Evolutionary conservation across 2,797 vertebrate species (phyloP), one percentile per base, ranked within the genome.

Genomic region (Crenichthys baileyi): DNA sequence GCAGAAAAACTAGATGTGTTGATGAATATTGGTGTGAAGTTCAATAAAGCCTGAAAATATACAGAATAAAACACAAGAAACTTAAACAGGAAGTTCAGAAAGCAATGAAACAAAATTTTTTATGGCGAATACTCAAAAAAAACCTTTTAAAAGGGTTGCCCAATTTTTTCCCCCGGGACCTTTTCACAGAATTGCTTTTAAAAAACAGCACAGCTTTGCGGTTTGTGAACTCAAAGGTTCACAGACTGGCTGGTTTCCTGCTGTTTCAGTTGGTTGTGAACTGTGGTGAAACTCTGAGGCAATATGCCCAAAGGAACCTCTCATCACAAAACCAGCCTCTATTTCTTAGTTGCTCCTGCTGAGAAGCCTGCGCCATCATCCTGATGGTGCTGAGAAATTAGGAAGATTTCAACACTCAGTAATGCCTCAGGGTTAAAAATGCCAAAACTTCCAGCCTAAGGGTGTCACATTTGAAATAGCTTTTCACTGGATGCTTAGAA

Each of bases 401-500:
- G 39, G 63, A 58, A 46, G 51, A 82, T 77, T 73, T 76, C 13
- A 82, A 63, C 60, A 50, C 71, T 81, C 72, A 65, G 82, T 4
- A 53, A 70, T 39, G 24, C 29, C 56, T 76, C 26, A 1, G 41
- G 67, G 72, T 85, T 85, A 82, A 53, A 87, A 90, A 87, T 68
- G 77, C 73, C 6, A 29, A 68, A 81, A 88, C 72, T 81, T 91
- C 82, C 36, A 82, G 61, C 73, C 71, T 79, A 76, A 77, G 46
- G 80, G 51, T 24, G 7, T 0, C 61, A 72, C 24, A 55, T 88
- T 78, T 84, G 41, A 70, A 68, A 76, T 15, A 48, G 77, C 44
- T 80, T 75, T 81, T 73, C 31, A 78, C 26, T 20, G 3, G 88
- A 87, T 87, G 86, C 90, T 74, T 76, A 78, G 89, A 87, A 90